Evolutionary conservation across 1,140 invertebrate genomes (phyloP), one percentile per base, ranked within the genome.

Genomic region (Sycophila sp.): DNA sequence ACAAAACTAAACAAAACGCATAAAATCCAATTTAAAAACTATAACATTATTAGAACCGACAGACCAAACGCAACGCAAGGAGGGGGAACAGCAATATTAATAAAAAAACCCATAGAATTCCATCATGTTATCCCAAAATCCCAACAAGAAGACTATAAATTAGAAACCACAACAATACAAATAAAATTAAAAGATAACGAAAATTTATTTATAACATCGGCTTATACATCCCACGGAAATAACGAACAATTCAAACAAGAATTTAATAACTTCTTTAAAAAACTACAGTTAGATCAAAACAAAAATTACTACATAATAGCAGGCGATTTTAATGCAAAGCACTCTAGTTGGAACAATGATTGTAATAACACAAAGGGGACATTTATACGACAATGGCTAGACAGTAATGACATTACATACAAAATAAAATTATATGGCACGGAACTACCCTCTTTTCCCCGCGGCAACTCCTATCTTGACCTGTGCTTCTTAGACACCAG

Each of bases 1-100:
- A 77, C 76, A 0, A 77, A 77, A 66, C 19, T 77, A 11, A 38
- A 71, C 13, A 45, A 65, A 32, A 71, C 5, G 11, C 71, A 73
- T 28, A 30, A 58, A 17, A 2, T 74, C 1, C 10, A 10, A 15
- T 72, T 76, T 24, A 22, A 68, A 64, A 47, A 78, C 3, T 77
- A 77, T 22, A 53, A 60, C 0, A 36, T 77, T 7, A 53, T 75
- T 0, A 66, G 75, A 45, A 69, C 38, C 1, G 75, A 78, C 11
- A 56, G 74, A 70, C 51, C 8, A 1, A 62, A 53, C 0, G 22
- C 38, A 0, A 66, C 2, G 4, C 40, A 73, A 59, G 75, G 72
- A 1, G 77, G 77, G 0, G 75, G 73, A 68, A 76, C 5, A 74
- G 71, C 19, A 74, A 73, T 51, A 4, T 13, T 55, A 5, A 32